These are phyloP conservation scores for Phylloscopus whistleri DNA, from an alignment of 2,113 vertebrate genomes.

Conservation along the genomic window DNA sequence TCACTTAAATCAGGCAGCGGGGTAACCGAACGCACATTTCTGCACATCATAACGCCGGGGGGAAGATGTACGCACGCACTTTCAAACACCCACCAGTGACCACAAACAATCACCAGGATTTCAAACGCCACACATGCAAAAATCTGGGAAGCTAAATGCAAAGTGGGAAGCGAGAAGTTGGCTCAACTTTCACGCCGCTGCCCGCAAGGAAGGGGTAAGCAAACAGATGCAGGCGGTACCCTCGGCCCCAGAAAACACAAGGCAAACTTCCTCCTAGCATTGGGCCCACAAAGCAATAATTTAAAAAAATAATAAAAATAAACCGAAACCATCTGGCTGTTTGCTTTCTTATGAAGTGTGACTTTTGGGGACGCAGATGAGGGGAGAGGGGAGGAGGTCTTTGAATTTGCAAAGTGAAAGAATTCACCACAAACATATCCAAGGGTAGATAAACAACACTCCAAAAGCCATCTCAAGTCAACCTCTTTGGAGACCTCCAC, in stretches of 20 bases:
- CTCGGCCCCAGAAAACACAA: not conserved
- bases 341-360: not conserved
- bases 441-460: not conserved
- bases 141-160: constrained; percentile 3
- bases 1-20: constrained; percentile 28
- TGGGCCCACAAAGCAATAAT: not conserved
- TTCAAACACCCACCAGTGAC: constrained; percentile 35
- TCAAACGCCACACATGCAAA: not conserved
- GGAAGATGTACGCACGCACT: not conserved
- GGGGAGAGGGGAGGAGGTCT: not conserved
- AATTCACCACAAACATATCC: not conserved
- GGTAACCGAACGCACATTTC: constrained; percentile 51
- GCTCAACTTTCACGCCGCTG: not conserved
- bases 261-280: not conserved
- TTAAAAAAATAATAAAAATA: not conserved
- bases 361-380: not conserved
- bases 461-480: not conserved
- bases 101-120: constrained; percentile 36
- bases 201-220: not conserved
- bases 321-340: not conserved
- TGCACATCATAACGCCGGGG: constrained; percentile 2
- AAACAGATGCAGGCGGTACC: not conserved
- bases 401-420: constrained; percentile 15
- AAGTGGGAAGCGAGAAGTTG: not conserved
- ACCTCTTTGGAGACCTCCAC: not conserved